These are phyloP conservation scores for Sinosuthora webbiana DNA, from an alignment of 2,113 vertebrate genomes.

Conservation along the genomic window DNA sequence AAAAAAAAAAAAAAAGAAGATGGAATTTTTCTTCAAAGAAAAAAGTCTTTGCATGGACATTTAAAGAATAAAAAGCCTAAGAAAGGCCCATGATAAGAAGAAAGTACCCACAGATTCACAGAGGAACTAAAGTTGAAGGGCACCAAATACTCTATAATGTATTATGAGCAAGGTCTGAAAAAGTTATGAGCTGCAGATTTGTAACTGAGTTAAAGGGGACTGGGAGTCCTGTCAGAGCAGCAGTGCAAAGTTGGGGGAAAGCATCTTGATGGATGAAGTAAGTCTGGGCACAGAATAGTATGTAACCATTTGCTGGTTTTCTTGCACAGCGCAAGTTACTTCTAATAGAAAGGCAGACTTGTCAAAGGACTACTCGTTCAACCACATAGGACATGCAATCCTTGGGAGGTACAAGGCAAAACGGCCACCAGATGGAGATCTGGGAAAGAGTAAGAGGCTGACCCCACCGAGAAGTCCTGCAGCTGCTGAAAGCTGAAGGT, in stretches of 20 bases:
- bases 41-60: not conserved
- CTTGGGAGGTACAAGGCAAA: not conserved
- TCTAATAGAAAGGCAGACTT: not conserved
- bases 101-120: not conserved
- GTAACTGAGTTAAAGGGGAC: not conserved
- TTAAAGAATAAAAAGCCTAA: not conserved
- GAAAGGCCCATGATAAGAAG: not conserved
- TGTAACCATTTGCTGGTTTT: not conserved
- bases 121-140: not conserved
- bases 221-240: not conserved
- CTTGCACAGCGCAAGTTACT: not conserved
- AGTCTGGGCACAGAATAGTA: not conserved
- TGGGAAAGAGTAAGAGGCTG: constrained; percentile 8
- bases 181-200: not conserved
- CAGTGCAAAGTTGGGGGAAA: not conserved
- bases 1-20: not conserved
- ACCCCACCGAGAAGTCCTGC: not conserved
- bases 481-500: not conserved
- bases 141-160: not conserved
- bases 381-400: rapidly evolving
- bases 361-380: not conserved
- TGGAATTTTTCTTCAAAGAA: not conserved
- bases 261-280: not conserved
- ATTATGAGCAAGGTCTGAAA: not conserved
- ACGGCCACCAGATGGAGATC: constrained; percentile 53